Percentiles rank a stretch among this genome's conserved stretches.
phyloP scores from a whole-genome alignment of 1,140 invertebrate genomes.

The Plodia interpunctella region DNA sequence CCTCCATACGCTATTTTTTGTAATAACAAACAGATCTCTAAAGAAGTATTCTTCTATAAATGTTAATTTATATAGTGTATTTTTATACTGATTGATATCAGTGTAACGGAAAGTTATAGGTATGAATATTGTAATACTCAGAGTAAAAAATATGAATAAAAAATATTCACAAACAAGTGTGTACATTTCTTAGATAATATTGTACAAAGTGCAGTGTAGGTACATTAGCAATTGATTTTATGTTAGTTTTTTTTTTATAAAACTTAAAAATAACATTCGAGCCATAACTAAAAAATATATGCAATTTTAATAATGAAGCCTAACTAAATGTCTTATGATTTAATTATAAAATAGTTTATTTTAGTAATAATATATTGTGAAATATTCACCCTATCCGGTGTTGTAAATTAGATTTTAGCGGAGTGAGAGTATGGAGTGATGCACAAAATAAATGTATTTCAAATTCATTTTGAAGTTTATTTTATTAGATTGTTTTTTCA shows the following conservation, averaged over 20 bases:
- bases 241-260: constrained; percentile 11
- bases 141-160: constrained; percentile 17
- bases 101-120: background rate
- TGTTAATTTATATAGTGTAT: constrained; percentile 18
- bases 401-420: constrained; percentile 65
- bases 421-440: constrained; percentile 60
- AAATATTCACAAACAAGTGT: constrained; percentile 15
- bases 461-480: constrained; percentile 37
- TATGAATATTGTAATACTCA: constrained; percentile 20
- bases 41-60: constrained; percentile 29
- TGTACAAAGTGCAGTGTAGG: constrained; percentile 36
- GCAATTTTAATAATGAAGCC: constrained; percentile 57
- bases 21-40: constrained; percentile 26
- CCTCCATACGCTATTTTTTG: constrained; percentile 10
- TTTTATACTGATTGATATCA: background rate
- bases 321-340: constrained; percentile 75
- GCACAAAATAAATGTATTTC: constrained; percentile 75
- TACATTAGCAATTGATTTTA: constrained; percentile 19
- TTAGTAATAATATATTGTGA: constrained; percentile 55
- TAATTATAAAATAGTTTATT: constrained; percentile 56
- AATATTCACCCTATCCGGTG: constrained; percentile 61
- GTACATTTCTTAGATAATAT: constrained; percentile 32
- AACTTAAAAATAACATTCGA: constrained; percentile 44
- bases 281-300: constrained; percentile 46
- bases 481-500: constrained; percentile 14